Conservation (phyloP, 2,888 invertebrate genomes). For the Drosophila recens region DNA sequence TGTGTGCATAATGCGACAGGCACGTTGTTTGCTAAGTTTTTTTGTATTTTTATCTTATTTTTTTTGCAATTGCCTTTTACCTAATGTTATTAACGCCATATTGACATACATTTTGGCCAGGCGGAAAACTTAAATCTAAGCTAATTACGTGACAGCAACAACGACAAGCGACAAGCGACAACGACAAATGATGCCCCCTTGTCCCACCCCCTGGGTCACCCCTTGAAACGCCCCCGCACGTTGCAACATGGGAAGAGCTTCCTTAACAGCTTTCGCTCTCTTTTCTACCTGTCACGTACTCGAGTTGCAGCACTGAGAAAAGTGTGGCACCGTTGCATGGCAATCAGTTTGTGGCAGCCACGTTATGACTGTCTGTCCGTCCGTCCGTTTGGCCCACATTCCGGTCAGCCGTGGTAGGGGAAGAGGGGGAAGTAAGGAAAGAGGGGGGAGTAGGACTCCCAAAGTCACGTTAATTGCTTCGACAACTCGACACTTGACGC, state of each 20-base stretch:
- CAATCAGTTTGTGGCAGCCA: constrained; percentile 36
- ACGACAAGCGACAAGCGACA: neutral
- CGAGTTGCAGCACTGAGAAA: neutral
- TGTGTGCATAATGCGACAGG: constrained; percentile 47
- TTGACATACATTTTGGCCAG: constrained; percentile 67
- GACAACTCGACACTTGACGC: constrained; percentile 61
- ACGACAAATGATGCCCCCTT: neutral
- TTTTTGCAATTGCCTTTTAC: constrained; percentile 67
- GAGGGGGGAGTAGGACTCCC: constrained; percentile 2
- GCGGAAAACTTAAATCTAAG: constrained; percentile 67
- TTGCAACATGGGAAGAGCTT: constrained; percentile 49
- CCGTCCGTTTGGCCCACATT: constrained; percentile 22
- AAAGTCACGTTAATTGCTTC: constrained; percentile 77
- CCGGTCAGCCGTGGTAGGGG: neutral
- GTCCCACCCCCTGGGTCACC: neutral
- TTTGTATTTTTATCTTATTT: neutral
- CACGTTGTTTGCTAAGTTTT: constrained; percentile 4
- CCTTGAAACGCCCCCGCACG: constrained; percentile 12
- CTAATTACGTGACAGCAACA: constrained; percentile 74
- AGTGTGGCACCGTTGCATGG: constrained; percentile 41
- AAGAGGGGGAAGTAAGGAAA: neutral
- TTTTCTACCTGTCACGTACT: constrained; percentile 55
- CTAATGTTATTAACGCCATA: constrained; percentile 77
- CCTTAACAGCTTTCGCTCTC: constrained; percentile 57
- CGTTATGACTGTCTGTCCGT: constrained; percentile 18